Percentiles rank a stretch among this genome's conserved stretches.
Conservation (phyloP, 2,797 vertebrate genomes). For the Myotis vivesi region DNA sequence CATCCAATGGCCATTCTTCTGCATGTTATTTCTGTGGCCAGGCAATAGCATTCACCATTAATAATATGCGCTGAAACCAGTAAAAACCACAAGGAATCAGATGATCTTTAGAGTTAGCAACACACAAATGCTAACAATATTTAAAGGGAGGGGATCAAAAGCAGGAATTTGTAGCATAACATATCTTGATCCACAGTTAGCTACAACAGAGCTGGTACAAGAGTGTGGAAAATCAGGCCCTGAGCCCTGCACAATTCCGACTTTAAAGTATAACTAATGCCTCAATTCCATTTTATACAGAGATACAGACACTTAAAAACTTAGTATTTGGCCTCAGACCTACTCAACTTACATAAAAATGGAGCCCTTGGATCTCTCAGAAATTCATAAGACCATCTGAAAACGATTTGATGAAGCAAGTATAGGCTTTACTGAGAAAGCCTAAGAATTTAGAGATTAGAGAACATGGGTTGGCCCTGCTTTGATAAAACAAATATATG, state of each 20-base stretch:
- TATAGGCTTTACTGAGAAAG: not conserved
- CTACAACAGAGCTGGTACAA: constrained; percentile 20
- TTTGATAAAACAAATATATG: constrained; percentile 40
- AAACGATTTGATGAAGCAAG: constrained; percentile 17
- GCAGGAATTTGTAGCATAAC: not conserved
- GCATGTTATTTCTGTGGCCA: not conserved
- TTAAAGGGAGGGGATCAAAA: constrained; percentile 38
- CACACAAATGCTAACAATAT: constrained; percentile 29
- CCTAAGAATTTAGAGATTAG: constrained; percentile 9
- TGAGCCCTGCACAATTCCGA: not conserved
- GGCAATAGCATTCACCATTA: not conserved
- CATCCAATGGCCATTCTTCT: constrained; percentile 20
- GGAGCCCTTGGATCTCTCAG: not conserved
- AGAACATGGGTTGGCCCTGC: constrained; percentile 17
- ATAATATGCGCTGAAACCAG: constrained; percentile 30
- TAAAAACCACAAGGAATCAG: constrained; percentile 12
- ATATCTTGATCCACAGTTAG: constrained; percentile 40
- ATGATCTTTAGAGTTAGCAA: constrained; percentile 34
- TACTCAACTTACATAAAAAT: constrained; percentile 24
- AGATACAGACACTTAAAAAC: constrained; percentile 42
- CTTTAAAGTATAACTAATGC: constrained; percentile 35
- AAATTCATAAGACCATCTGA: constrained; percentile 28
- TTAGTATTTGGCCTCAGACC: constrained; percentile 1
- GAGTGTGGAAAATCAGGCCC: not conserved
- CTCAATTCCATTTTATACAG: constrained; percentile 17